phyloP scores from a whole-genome alignment of 2,888 invertebrate genomes.

The Sceliomorpha sp. region DNA sequence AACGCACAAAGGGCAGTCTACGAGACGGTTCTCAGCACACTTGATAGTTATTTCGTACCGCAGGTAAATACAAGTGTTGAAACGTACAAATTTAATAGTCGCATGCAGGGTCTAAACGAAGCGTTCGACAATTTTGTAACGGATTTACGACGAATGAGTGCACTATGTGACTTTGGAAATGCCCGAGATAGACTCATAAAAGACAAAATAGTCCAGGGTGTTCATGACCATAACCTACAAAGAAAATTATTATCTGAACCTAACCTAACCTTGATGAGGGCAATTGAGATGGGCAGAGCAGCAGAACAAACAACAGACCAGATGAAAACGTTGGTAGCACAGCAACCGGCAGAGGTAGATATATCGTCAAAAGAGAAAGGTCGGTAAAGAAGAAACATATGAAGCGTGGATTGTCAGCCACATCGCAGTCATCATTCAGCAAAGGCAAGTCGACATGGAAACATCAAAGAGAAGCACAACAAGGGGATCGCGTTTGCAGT shows the following conservation, averaged over 20 bases:
- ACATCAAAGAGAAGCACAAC: not conserved
- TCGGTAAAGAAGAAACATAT: not conserved
- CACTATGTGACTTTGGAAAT: conserved; percentile 55
- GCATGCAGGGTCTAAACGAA: conserved; percentile 31
- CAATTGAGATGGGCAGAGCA: conserved; percentile 50
- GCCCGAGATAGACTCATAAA: conserved; percentile 57
- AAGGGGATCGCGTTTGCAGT: not conserved
- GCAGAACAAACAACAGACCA: conserved; percentile 54
- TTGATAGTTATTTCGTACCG: not conserved
- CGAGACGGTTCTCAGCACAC: not conserved
- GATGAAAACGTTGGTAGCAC: conserved; percentile 21
- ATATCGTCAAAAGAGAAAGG: not conserved
- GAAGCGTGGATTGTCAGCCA: not conserved
- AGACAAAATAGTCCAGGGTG: conserved; percentile 58
- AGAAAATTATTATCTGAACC: conserved; percentile 53
- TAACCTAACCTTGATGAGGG: conserved; percentile 43
- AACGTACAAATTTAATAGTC: conserved; percentile 14
- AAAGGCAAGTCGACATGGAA: conserved; percentile 1
- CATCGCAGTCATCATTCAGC: conserved; percentile 5
- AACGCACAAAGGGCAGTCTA: not conserved
- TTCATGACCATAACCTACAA: conserved; percentile 50
- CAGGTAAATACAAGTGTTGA: conserved; percentile 10
- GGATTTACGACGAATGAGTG: conserved; percentile 53
- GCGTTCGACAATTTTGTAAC: conserved; percentile 57
- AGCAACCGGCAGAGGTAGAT: not conserved